Percentiles rank a stretch among this genome's conserved stretches.
phyloP scores from a whole-genome alignment of 64 coral and sea anemone species.

The Montipora efflorescens region DNA sequence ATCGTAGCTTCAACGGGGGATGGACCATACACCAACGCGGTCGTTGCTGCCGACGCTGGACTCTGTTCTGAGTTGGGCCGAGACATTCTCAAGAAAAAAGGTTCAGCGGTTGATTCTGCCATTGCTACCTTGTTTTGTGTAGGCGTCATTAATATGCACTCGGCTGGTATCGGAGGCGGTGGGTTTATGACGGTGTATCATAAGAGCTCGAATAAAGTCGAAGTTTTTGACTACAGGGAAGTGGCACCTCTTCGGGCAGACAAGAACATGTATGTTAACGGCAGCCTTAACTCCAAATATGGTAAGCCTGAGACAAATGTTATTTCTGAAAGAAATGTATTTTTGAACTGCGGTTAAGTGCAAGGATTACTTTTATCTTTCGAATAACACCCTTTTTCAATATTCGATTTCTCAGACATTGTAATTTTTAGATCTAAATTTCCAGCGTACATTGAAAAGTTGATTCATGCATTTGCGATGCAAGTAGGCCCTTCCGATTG shows the following conservation, averaged over 20 bases:
- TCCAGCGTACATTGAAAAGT: too few relatives aligned
- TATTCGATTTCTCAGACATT: too few relatives aligned
- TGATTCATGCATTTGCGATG: too few relatives aligned
- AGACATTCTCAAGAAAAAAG: constrained; percentile 89
- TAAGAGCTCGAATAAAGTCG: not conserved
- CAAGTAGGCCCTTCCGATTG: too few relatives aligned
- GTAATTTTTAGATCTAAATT: too few relatives aligned
- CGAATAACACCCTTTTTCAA: too few relatives aligned
- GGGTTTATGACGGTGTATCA: constrained; percentile 92
- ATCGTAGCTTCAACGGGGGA: constrained; percentile 19
- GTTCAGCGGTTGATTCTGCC: constrained; percentile 89
- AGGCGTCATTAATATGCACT: constrained; percentile 96
- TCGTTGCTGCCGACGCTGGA: constrained; percentile 84
- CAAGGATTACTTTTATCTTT: too few relatives aligned
- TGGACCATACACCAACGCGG: constrained; percentile 80
- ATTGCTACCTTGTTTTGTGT: constrained; percentile 88
- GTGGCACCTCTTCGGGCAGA: constrained; percentile 68
- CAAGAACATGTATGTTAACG: constrained; percentile 78
- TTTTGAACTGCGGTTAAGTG: too few relatives aligned
- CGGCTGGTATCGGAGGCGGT: constrained; percentile 92
- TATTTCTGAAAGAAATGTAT: not conserved
- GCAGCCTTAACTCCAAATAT: constrained; percentile 13
- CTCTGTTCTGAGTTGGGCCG: constrained; percentile 84
- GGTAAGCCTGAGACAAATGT: constrained; percentile 39
- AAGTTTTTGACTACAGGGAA: constrained; percentile 88